phyloP scores from a whole-genome alignment of 2,113 vertebrate genomes.

The Forbesichthys papilliferus region DNA sequence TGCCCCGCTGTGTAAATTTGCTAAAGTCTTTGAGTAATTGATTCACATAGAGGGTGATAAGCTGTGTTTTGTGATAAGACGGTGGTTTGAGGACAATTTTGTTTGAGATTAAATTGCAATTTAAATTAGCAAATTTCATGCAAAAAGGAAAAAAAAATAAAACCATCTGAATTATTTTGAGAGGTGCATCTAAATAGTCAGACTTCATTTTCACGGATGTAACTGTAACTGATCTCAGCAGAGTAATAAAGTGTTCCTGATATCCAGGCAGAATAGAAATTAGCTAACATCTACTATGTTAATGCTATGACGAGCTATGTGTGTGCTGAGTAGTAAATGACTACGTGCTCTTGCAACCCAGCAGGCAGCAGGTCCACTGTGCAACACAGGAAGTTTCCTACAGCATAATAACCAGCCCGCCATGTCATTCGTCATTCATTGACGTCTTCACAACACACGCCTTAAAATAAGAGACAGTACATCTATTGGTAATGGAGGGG shows the following conservation, averaged over 20 bases:
- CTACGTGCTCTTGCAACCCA: constrained; percentile 57
- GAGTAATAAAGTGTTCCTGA: constrained; percentile 43
- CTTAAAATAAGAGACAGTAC: too few species aligned
- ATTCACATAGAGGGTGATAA: constrained; percentile 54
- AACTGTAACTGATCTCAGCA: constrained; percentile 15
- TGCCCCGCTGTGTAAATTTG: constrained; percentile 62
- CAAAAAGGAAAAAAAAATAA: constrained; percentile 53
- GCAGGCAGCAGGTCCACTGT: constrained; percentile 37
- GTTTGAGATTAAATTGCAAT: constrained; percentile 52
- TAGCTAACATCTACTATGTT: constrained; percentile 54
- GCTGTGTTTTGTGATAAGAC: constrained; percentile 62
- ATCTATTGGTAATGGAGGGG: too few species aligned
- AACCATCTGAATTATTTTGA: constrained; percentile 39
- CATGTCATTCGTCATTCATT: too few species aligned
- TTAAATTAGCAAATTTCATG: constrained; percentile 43
- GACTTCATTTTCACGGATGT: constrained; percentile 42
- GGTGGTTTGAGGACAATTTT: constrained; percentile 51
- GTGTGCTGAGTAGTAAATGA: constrained; percentile 61
- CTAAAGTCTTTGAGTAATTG: constrained; percentile 63
- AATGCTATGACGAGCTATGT: constrained; percentile 55
- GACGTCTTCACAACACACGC: background rate
- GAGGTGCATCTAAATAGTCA: constrained; percentile 48
- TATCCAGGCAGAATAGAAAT: constrained; percentile 63
- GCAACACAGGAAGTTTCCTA: constrained; percentile 16
- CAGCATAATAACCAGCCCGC: constrained; percentile 23